Conservation (phyloP, 2,888 invertebrate genomes). For the Eulithis testata region DNA sequence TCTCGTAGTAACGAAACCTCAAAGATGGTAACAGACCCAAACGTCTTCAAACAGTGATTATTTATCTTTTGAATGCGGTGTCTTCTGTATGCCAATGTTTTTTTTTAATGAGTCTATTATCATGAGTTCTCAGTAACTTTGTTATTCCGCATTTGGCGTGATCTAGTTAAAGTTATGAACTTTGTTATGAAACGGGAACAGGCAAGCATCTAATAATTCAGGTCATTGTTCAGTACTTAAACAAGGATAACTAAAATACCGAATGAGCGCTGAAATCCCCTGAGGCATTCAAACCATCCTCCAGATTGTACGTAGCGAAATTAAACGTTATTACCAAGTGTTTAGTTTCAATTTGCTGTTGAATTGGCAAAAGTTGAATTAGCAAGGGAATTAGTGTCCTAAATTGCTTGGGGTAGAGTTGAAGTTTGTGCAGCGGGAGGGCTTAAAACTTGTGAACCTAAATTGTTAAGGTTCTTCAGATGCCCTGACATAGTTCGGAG, state of each 20-base stretch:
- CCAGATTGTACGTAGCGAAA: slow-evolving; percentile 42
- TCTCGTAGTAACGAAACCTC: too few relatives aligned
- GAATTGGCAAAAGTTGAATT: slow-evolving; percentile 11
- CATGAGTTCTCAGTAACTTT: not conserved
- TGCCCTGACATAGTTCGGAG: slow-evolving; percentile 50
- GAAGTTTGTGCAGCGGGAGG: slow-evolving; percentile 14
- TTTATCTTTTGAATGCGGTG: too few relatives aligned
- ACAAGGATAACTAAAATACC: slow-evolving; percentile 62
- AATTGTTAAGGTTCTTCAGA: slow-evolving; percentile 56
- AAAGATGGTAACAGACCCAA: too few relatives aligned
- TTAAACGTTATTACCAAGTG: slow-evolving; percentile 48
- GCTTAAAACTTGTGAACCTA: slow-evolving; percentile 40
- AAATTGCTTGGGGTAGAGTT: slow-evolving; percentile 7
- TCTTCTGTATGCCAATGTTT: too few relatives aligned
- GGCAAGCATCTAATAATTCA: slow-evolving; percentile 47
- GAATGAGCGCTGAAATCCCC: slow-evolving; percentile 57
- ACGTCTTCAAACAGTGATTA: too few relatives aligned
- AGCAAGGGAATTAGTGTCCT: slow-evolving; percentile 17
- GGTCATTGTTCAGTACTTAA: slow-evolving; percentile 50
- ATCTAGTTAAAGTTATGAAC: slow-evolving; percentile 9
- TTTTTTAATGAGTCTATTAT: too few relatives aligned
- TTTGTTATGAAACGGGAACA: slow-evolving; percentile 42
- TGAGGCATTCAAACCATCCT: slow-evolving; percentile 51
- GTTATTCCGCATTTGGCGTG: not conserved
- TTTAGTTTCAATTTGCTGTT: slow-evolving; percentile 49